Evolutionary conservation across 2,797 vertebrate genomes (phyloP).

Genomic region (Pantherophis alleghaniensis): DNA sequence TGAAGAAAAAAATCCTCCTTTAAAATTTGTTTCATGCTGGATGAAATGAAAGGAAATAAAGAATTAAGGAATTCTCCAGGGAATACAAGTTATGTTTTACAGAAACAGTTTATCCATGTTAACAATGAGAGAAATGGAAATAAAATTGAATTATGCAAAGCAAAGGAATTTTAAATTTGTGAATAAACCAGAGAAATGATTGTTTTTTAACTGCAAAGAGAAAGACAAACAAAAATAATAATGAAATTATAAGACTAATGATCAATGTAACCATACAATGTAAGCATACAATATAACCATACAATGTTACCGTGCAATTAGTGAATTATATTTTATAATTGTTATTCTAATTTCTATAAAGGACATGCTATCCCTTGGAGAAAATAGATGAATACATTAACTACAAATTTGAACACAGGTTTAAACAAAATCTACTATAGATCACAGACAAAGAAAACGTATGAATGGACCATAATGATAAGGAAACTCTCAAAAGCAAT

Average conservation of each 20-base stretch:
- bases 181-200: neutral
- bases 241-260: neutral
- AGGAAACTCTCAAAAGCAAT: neutral
- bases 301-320: too few relatives aligned
- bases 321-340: neutral
- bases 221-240: neutral
- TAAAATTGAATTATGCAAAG: neutral
- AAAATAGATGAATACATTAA: neutral
- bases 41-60: neutral
- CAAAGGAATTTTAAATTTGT: neutral
- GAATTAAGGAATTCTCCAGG: neutral
- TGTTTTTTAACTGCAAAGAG: neutral
- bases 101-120: neutral
- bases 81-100: neutral
- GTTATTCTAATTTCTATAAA: neutral
- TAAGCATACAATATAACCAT: too few relatives aligned
- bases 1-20: neutral
- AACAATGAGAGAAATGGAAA: neutral
- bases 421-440: neutral
- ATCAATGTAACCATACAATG: neutral
- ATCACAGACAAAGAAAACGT: neutral
- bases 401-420: neutral
- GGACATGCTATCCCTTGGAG: too few relatives aligned
- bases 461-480: neutral
- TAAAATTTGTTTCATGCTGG: neutral